Evolutionary conservation across 2,888 invertebrate genomes (phyloP), one percentile per base, ranked within the genome.

Genomic region (Leucophenga montana): DNA sequence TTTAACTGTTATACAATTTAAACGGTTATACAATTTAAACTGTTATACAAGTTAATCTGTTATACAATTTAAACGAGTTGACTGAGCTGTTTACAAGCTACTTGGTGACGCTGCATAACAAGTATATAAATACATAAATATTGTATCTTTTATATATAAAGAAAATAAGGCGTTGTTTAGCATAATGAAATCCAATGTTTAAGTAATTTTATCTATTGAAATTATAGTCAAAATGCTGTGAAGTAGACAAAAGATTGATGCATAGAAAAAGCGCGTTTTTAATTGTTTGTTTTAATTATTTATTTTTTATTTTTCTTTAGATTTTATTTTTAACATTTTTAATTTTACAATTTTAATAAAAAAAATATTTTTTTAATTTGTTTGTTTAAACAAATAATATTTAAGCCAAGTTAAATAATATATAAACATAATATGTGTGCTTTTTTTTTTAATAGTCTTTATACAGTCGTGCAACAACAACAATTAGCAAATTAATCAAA

Each of bases 191-290:
- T 18, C 5, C 20, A 16, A 31, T 57, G 22, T 46, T 20, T 50
- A 50, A 6, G n/a, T 50, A 50, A 50, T 1, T 50, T 46, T 50
- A 50, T 50, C 50, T 50, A 18, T 50, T 5, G 18, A 62, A 46
- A 48, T 22, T 16, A 31, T 64, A 64, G 62, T 64, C 62, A 16
- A 64, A 64, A 64, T 64, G 62, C 62, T 64, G 62, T 64, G 62
- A 64, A 56, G 20, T 56, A 27, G 33, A 31, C 27, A 57, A 50
- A 50, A 50, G n/a, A n/a, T 50, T 50, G 18, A 64, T 22, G 18
- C n/a, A 64, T 48, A 61, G 33, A 61, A 39, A 39, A 8, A 39
- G 9, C 3, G 9, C 39, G 11, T 39, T 3, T 39, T n/a, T n/a
- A n/a, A n/a, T n/a, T n/a, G n/a, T n/a, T n/a, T n/a, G n/a, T n/a